Evolutionary conservation across 2,888 invertebrate genomes (phyloP).

Genomic region (Hirtodrosophila cameraria): DNA sequence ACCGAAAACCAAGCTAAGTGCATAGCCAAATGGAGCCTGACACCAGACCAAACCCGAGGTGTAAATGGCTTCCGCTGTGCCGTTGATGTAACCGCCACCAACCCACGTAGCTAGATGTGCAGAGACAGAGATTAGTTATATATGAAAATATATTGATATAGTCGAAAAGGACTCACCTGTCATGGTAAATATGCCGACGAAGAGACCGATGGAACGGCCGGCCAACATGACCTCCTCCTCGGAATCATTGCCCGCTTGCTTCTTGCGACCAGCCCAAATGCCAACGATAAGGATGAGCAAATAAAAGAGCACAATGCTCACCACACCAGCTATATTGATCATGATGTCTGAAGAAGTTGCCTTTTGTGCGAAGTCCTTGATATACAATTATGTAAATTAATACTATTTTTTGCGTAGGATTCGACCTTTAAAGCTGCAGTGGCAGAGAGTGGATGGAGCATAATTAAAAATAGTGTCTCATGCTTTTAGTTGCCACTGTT

Average conservation of each 20-base stretch:
- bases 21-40: conserved; percentile 99
- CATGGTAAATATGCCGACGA: conserved; percentile 99
- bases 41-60: conserved; percentile 97
- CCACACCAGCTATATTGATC: conserved; percentile 96
- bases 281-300: conserved; percentile 97
- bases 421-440: conserved; percentile 40
- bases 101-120: conserved; percentile 98
- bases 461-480: conserved; percentile 41
- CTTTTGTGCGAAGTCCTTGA: conserved; percentile 30
- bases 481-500: conserved; percentile 5
- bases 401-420: conserved; percentile 35
- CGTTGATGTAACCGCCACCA: conserved; percentile 99
- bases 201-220: conserved; percentile 97
- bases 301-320: conserved; percentile 98
- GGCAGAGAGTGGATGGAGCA: conserved; percentile 3
- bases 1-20: conserved; percentile 97
- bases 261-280: conserved; percentile 98
- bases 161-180: conserved; percentile 90
- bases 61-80: conserved; percentile 98
- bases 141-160: background rate
- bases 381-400: conserved; percentile 35
- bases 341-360: conserved; percentile 78
- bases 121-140: too few relatives aligned
- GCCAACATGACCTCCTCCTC: conserved; percentile 99
- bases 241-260: conserved; percentile 93